Conservation (phyloP, 1,140 invertebrate genomes). For the Dinoponera quadriceps region DNA sequence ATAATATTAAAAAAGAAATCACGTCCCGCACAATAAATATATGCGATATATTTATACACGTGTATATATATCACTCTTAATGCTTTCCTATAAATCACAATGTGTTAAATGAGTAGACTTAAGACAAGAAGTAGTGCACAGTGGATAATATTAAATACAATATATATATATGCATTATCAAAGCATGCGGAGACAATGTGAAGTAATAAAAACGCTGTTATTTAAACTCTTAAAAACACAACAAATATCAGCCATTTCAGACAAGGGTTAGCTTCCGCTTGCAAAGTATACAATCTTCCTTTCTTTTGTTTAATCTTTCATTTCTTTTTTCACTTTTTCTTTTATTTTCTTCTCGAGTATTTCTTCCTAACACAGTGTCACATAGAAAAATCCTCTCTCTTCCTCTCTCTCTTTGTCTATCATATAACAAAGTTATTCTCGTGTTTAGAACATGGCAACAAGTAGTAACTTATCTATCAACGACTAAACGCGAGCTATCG, state of each 20-base stretch:
- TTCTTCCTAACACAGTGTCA: constrained; percentile 66
- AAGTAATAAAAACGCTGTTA: constrained; percentile 83
- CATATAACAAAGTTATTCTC: constrained; percentile 68
- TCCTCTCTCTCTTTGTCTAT: constrained; percentile 21
- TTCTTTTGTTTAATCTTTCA: neutral
- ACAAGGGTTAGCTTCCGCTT: constrained; percentile 81
- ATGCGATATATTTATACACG: neutral
- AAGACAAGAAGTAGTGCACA: constrained; percentile 60
- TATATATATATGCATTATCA: constrained; percentile 79
- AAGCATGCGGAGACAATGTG: constrained; percentile 83
- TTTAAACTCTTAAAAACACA: constrained; percentile 84
- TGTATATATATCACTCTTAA: neutral
- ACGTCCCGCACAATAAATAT: constrained; percentile 37
- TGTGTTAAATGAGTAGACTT: constrained; percentile 75
- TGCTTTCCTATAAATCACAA: constrained; percentile 58
- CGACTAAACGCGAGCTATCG: constrained; percentile 48
- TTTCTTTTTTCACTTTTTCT: neutral
- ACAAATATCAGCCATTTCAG: constrained; percentile 83
- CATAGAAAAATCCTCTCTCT: constrained; percentile 73
- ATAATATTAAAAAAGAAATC: constrained; percentile 27
- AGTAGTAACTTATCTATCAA: constrained; percentile 73
- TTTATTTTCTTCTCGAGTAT: constrained; percentile 20
- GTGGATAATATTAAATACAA: constrained; percentile 73
- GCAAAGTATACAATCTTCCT: constrained; percentile 73
- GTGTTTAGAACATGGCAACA: constrained; percentile 72